Evolutionary conservation across 2,888 invertebrate species (phyloP), one percentile per base, ranked within the genome.

Genomic region (Drosophila cognata): DNA sequence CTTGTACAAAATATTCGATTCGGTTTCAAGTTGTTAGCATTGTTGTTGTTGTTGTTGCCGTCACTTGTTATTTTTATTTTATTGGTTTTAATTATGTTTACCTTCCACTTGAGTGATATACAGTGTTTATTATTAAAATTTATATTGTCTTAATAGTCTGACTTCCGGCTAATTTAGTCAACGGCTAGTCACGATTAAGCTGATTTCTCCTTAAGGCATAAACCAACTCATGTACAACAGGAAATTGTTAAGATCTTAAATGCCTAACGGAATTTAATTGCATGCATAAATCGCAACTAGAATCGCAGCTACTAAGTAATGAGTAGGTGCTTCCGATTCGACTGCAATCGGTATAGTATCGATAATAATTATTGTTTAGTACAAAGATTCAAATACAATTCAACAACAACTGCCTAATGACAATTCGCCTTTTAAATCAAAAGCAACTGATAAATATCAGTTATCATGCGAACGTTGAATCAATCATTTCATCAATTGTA

Each of bases 101-200:
- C 64, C 74, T 74, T 69, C 56, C 35, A 46, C 33, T 46, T 56
- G 29, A 62, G 33, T 31, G 31, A 50, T 51, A 71, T 77, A 50
- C 65, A 67, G 53, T 71, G 59, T 59, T 51, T 48, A 63, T 50
- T 57, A 50, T 80, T 71, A 48, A 55, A 61, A 62, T 53, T 52
- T 16, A 56, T 70, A 68, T 71, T 68, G 18, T 28, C 31, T 76
- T 13, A 58, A 58, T 68, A 82, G 79, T 79, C 69, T 72, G 70
- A 83, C 75, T 85, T 84, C 84, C 84, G 84, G 86, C 84, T 84
- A 84, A 83, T 81, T 84, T 81, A 79, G 70, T 66, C 81, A 65
- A 57, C 78, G 21, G 38, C 66, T 58, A 74, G 79, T 76, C 82
- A 84, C 82, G 84, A 71, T 50, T 53, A 58, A 70, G 52, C 41